These are phyloP conservation scores for Drosophila athabasca DNA, from an alignment of 1,140 invertebrate genomes.

Conservation along the genomic window DNA sequence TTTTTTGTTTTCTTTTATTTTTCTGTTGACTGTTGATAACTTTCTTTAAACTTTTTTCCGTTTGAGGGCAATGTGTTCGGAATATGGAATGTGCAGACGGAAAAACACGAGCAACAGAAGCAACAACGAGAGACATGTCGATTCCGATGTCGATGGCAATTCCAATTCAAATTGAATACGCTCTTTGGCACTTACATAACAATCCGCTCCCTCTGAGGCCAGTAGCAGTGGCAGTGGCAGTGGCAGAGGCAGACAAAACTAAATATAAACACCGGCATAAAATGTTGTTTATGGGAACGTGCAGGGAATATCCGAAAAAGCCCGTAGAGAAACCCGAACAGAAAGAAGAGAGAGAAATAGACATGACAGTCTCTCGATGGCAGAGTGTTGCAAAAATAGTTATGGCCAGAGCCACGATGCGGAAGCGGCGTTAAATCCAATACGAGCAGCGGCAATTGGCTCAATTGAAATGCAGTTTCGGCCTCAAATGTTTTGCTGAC, in stretches of 20 bases:
- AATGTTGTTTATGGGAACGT: conserved; percentile 68
- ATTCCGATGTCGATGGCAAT: conserved; percentile 30
- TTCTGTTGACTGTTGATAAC: conserved; percentile 18
- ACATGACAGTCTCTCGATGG: neutral
- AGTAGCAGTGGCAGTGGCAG: neutral
- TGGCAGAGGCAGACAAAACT: conserved; percentile 18
- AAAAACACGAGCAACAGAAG: neutral
- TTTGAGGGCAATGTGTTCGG: conserved; percentile 28
- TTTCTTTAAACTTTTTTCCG: conserved; percentile 53
- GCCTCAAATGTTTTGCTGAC: conserved; percentile 26
- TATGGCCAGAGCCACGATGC: conserved; percentile 15
- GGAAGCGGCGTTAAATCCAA: conserved; percentile 70
- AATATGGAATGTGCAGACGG: conserved; percentile 44
- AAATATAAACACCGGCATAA: conserved; percentile 69
- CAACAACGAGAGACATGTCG: neutral
- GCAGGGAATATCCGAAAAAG: conserved; percentile 33
- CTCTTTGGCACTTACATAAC: conserved; percentile 66
- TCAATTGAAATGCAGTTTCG: conserved; percentile 43
- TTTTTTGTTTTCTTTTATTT: conserved; percentile 23
- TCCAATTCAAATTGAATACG: conserved; percentile 70
- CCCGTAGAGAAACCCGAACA: neutral
- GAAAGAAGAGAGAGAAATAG: neutral
- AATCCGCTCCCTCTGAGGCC: conserved; percentile 13
- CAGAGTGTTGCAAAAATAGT: neutral
- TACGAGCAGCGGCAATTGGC: conserved; percentile 43